Percentiles rank a stretch among this genome's conserved stretches.
These are phyloP conservation scores for Carcharodon carcharias DNA, from an alignment of 2,797 vertebrate species.

Conservation along the genomic window DNA sequence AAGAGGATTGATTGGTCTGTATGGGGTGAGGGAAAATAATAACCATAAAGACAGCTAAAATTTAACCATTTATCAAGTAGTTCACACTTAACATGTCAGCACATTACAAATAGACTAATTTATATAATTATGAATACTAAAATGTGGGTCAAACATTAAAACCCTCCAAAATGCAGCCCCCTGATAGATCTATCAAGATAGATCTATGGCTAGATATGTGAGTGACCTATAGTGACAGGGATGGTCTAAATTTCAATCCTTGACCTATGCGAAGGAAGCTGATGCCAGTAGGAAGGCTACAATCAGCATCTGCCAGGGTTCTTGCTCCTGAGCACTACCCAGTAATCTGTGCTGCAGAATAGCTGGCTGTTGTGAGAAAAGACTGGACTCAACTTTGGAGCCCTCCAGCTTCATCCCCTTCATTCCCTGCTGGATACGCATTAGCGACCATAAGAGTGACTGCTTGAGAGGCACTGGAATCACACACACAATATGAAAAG, in stretches of 20 bases:
- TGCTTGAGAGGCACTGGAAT: not conserved
- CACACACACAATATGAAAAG: not conserved
- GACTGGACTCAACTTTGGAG: not conserved
- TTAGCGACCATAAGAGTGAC: not conserved
- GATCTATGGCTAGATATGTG: not conserved
- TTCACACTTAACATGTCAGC: not conserved
- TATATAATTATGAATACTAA: not conserved
- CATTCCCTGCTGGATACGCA: not conserved
- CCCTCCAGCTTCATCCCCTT: not conserved
- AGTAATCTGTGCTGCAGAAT: not conserved
- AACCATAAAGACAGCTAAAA: constrained; percentile 42
- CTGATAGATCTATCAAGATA: not conserved
- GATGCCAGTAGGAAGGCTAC: not conserved
- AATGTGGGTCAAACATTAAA: not conserved
- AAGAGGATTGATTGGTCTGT: constrained; percentile 92
- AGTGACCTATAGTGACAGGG: not conserved
- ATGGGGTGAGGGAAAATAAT: constrained; percentile 47
- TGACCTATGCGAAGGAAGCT: not conserved
- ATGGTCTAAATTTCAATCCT: not conserved
- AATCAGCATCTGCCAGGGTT: not conserved
- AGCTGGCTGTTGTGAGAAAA: not conserved
- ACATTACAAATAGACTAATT: not conserved
- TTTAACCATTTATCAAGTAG: constrained; percentile 26
- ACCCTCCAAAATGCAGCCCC: not conserved
- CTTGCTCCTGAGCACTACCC: not conserved